Conservation (phyloP, 2,113 vertebrate genomes). For the Bucco capensis region DNA sequence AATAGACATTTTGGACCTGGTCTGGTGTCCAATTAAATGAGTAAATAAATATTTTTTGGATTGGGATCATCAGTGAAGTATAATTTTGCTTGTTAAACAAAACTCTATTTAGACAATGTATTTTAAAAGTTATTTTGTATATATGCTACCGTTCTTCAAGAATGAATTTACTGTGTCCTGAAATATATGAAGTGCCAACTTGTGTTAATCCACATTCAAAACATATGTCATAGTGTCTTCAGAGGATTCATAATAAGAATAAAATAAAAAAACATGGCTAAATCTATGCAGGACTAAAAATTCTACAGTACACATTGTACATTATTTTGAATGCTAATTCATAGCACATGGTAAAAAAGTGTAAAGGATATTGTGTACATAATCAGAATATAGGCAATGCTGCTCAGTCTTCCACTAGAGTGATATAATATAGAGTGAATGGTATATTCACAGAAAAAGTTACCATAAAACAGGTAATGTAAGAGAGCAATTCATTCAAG, state of each 20-base stretch:
- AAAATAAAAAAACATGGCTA: not conserved
- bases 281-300: not conserved
- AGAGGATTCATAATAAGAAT: not conserved
- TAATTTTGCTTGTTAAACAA: conserved; percentile 8
- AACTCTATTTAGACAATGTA: not conserved
- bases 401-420: not conserved
- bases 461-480: not conserved
- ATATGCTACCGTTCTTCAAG: not conserved
- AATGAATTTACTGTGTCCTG: not conserved
- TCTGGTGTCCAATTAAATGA: not conserved
- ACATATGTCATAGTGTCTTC: not conserved
- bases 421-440: not conserved
- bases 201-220: not conserved
- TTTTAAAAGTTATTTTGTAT: not conserved
- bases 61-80: not conserved
- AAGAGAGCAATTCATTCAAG: not conserved
- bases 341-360: not conserved
- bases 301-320: not conserved
- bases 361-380: not conserved
- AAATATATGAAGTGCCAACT: not conserved
- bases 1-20: not conserved
- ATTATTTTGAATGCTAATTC: not conserved
- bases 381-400: not conserved
- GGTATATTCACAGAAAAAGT: not conserved
- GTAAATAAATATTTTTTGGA: not conserved